Base-by-base conservation (phyloP, 2,113 vertebrate species). In the Acanthisitta chloris region DNA sequence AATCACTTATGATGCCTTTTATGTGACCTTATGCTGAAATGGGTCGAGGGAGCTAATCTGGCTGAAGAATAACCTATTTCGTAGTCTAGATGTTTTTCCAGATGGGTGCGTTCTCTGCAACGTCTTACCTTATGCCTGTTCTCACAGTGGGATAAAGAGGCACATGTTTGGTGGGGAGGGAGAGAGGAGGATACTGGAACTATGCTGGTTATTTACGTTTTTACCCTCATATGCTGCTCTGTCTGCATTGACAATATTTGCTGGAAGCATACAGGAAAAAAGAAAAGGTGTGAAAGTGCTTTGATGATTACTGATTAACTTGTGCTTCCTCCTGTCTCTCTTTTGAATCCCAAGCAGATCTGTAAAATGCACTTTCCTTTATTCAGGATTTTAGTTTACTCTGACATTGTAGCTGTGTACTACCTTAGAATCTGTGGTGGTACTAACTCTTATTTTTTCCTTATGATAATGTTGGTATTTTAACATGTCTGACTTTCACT, bases 401-500 rank as follows among this genome's bases (percentile, higher is more conserved):
- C 20, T 88, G 58, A 25, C 29, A 15, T 5, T 7, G 36, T 74
- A 82, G 23, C 42, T 61, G 4, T 12, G 6, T 11, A 10, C 14
- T 34, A 82, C 6, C 8, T 49, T 71, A 14, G 26, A 54, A 59
- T 81, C 54, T 89, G 4, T 58, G 80, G 23, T 86, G 33, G 21
- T 81, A 26, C 29, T 81, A 55, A 58, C 38, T 92, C 38, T 70
- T 84, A 55, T 5, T 49, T 85, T 89, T 52, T 92, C 81, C 20
- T 36, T 15, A 49, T 78, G 54, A 36, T 90, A 59, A 67, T 85
- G 66, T 45, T 9, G 29, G 9, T 51, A 17, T 86, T 78, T 81
- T 95, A 93, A 94, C 38, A 31, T 94, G 61, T 86, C 26, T 96
- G 66, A 97, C 57, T 84, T 62, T 64, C 91, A 67, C 97, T 95